phyloP scores from a whole-genome alignment of 2,797 vertebrate species.

The Pachyuromys duprasi region DNA sequence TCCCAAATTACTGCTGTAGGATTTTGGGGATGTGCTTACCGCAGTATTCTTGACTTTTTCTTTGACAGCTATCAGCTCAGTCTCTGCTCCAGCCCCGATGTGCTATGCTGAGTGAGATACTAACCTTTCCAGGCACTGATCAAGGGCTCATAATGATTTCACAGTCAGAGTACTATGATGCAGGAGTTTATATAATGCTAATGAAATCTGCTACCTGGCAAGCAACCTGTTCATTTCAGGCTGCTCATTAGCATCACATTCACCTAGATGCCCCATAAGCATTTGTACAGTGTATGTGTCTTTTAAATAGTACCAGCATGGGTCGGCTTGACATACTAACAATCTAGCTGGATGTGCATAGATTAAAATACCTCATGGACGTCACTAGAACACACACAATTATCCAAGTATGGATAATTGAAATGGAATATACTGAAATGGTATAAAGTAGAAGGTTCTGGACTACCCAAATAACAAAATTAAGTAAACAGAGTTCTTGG shows the following conservation, averaged over 20 bases:
- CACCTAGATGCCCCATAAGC: constrained; percentile 43
- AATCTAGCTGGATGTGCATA: neutral
- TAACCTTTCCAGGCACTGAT: constrained; percentile 9
- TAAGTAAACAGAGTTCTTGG: neutral
- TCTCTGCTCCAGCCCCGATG: constrained; percentile 20
- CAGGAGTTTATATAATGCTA: constrained; percentile 64
- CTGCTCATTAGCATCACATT: constrained; percentile 61
- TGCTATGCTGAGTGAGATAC: constrained; percentile 22
- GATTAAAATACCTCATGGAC: constrained; percentile 16
- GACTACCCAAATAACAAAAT: neutral
- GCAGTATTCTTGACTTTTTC: constrained; percentile 18
- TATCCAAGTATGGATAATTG: neutral
- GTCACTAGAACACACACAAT: neutral
- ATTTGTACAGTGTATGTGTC: constrained; percentile 35
- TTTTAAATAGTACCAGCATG: constrained; percentile 43
- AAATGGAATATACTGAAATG: neutral
- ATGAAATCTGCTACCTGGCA: constrained; percentile 57
- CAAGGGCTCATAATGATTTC: constrained; percentile 65
- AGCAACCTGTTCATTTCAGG: constrained; percentile 53
- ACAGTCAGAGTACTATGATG: constrained; percentile 51
- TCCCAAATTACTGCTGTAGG: neutral
- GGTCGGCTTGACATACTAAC: constrained; percentile 27
- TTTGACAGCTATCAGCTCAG: constrained; percentile 26
- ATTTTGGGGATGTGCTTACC: neutral
- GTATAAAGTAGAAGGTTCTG: neutral